Evolutionary conservation across 92 coral and sea anemone genomes (phyloP), one percentile per base, ranked within the genome.

Genomic region (Porites divaricata): DNA sequence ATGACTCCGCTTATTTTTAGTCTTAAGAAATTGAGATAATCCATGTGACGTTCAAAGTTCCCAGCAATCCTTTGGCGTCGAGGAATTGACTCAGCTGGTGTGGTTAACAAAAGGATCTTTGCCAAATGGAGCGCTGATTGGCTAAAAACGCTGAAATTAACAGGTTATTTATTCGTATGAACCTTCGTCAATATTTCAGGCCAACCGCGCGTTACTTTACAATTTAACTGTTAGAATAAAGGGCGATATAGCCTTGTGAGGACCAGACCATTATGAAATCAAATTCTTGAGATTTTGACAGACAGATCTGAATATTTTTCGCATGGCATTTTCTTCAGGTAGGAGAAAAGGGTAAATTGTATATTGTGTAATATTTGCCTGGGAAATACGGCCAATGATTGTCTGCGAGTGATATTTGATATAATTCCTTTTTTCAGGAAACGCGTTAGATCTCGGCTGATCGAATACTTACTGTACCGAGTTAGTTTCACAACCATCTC

Each of bases 141-240:
- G 86, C 52, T 63, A 17, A 82, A 19, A 72, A 45, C 61, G 24
- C 78, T 21, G 61, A 71, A 59, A 5, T 5, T 21, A 17, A 62
- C 86, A 72, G 86, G 86, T 82, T n/a, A 69, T 69, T 56, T 80
- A 69, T 70, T 57, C 79, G 50, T 25, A 9, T 45, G 3, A 62
- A 61, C 79, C 49, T 76, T 82, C 72, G 63, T 82, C 79, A 82
- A 82, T 82, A 82, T 82, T 82, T 82, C 25, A 82, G 79, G 61
- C 57, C n/a, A 24, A 17, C 28, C 52, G 20, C 65, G 45, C 53
- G 19, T 66, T 63, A 48, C 63, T 59, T 61, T 49, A 16, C 51
- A 56, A n/a, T 73, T 61, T 48, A 21, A 50, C 71, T 24, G 11
- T 19, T 21, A 28, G 19, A 66, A 53, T 56, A 2, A 70, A 49